These are phyloP conservation scores for Callopanchax toddi DNA, from an alignment of 2,113 vertebrate genomes.

Conservation along the genomic window DNA sequence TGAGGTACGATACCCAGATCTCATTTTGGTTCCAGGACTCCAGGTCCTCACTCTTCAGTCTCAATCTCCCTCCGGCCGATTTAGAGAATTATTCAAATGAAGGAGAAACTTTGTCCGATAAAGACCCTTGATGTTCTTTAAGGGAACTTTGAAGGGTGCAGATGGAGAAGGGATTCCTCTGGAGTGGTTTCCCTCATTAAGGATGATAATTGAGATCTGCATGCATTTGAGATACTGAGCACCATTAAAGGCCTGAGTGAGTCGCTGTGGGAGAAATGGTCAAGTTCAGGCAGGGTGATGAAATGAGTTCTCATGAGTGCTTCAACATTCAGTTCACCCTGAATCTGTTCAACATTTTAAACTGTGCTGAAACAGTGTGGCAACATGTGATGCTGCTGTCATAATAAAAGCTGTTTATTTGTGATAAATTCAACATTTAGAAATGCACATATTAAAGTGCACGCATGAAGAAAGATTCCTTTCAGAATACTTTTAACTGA, in stretches of 20 bases:
- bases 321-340: conserved; percentile 15
- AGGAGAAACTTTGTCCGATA: conserved; percentile 73
- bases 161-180: conserved; percentile 67
- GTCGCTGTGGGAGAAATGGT: conserved; percentile 39
- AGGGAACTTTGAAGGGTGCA: conserved; percentile 76
- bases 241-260: conserved; percentile 61
- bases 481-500: too few relatives aligned
- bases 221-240: conserved; percentile 69
- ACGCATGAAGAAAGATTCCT: too few relatives aligned
- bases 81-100: conserved; percentile 79
- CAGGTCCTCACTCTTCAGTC: conserved; percentile 55
- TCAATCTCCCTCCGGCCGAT: conserved; percentile 68
- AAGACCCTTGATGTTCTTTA: conserved; percentile 72
- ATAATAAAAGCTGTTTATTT: too few relatives aligned
- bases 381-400: neutral
- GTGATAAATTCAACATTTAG: too few relatives aligned
- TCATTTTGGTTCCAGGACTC: conserved; percentile 71
- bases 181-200: conserved; percentile 71
- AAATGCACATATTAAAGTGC: too few relatives aligned
- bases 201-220: conserved; percentile 74
- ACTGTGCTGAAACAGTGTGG: too few relatives aligned
- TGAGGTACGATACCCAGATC: conserved; percentile 64
- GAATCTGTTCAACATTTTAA: neutral
- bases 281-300: conserved; percentile 30
- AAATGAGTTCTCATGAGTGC: conserved; percentile 35